Base-by-base conservation (phyloP, 1,140 invertebrate genomes). In the Pseudomyrmex cubaensis region DNA sequence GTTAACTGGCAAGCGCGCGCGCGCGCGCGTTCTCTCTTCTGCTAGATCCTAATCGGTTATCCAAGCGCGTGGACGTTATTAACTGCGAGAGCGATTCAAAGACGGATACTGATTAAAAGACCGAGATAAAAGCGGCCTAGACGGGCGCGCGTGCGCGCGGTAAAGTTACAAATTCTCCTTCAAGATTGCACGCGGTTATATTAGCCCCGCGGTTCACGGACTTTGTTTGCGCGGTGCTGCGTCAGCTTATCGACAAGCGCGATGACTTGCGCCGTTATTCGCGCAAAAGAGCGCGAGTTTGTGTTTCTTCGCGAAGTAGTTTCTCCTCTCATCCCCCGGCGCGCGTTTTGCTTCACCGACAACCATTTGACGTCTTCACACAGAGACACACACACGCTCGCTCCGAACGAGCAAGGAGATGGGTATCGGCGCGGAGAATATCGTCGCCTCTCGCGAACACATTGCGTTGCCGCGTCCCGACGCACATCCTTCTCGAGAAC, bases 31-130 rank as follows among this genome's bases (percentile, higher is more conserved):
- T 35, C 35, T 35, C 35, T 35, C 35, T 4, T 70, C 44, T 59
- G 35, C 64, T 5, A 70, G 63, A 78, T 69, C 63, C 17, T 69
- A 57, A 78, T 78, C 50, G 52, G 50, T 69, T 56, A 46, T 70
- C 44, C 54, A 78, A 78, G 20, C 64, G 64, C 44, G 52, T 70
- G 76, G 52, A 70, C 66, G 52, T 78, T 69, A 46, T 57, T 78
- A 69, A 69, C 52, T 66, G 13, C 48, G 13, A 22, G 15, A 70
- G 44, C 44, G 20, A 69, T 78, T 70, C n/a, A 78, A n/a, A 25
- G 20, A 17, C 25, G 35, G 20, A 48, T 13, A 25, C 15, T 22
- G 63, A 56, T 46, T 69, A 54, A 69, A 48, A 25, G 52, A 69
- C 57, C 52, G 64, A 50, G 54, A 35, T 48, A 48, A 70, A 25